Base-by-base conservation (phyloP, 2,113 vertebrate species). In the Macrotis lagotis region DNA sequence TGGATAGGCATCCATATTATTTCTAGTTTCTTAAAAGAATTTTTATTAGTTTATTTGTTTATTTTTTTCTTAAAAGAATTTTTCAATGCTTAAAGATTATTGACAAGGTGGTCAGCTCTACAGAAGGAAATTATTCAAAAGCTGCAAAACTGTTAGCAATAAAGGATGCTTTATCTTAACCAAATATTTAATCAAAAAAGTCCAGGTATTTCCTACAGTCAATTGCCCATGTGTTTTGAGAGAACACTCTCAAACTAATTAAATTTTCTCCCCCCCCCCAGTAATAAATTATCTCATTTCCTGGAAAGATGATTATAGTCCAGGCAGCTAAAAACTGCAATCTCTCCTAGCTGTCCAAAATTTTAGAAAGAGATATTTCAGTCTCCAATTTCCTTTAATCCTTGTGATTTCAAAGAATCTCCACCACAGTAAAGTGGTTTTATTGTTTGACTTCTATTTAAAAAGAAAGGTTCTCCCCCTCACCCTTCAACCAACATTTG, bases 121-220 rank as follows among this genome's bases (percentile, higher is more conserved):
- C 28, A 92, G 3, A 0, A 55, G 48, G 5, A 51, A 90, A 50
- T 50, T 48, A 14, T 83, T 47, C 89, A 51, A 92, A 11, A 74
- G 48, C 24, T 59, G 55, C 93, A 83, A 94, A 91, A 47, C 25
- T 93, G 26, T 12, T 90, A 50, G 25, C 51, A 74, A 91, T 3
- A 49, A 48, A 28, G 25, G 83, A 74, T 92, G 9, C 50, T 83
- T 44, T 19, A 53, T 89, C 50, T 74, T 94, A 3, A 90, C 37
- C 8, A 89, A 90, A 83, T 74, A 93, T 51, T 74, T 94, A 3
- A 90, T 26, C 8, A 89, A 90, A 83, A 89, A 93, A 50, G 59
- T 49, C 83, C 2, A 59, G 37, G 90, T 50, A 91, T 89, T 92
- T 48, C 25, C 1, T 88, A 19, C 48, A 51, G 22, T 55, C 51